Evolutionary conservation across 2,113 vertebrate species (phyloP).

Genomic region (Platycercus adscitus): DNA sequence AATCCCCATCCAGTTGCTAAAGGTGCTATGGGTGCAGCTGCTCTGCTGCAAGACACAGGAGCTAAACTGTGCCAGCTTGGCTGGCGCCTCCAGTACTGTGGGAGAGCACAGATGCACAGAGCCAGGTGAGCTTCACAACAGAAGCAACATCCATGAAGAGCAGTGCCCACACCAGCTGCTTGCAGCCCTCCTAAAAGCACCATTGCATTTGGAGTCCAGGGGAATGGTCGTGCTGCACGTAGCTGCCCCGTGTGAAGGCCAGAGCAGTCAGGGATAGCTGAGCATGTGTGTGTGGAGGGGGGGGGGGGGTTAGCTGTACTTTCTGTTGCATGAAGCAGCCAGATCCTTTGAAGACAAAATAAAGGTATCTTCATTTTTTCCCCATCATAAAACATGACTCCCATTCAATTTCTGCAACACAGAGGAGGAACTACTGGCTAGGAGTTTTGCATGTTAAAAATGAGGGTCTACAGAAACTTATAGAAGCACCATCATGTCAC

Average conservation of each 20-base stretch:
- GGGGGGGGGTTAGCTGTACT: too few species aligned
- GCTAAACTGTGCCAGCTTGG: neutral
- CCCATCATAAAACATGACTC: neutral
- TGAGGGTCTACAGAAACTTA: neutral
- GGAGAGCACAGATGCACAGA: neutral
- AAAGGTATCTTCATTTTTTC: neutral
- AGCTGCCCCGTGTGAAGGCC: neutral
- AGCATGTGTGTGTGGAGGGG: fast-evolving
- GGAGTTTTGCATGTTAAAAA: neutral
- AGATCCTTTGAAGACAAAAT: neutral
- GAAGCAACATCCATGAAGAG: too few species aligned
- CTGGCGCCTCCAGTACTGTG: neutral
- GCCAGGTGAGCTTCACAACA: neutral
- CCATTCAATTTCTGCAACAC: neutral
- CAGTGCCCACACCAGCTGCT: neutral
- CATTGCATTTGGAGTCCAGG: neutral
- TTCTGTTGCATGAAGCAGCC: neutral
- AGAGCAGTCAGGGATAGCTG: neutral
- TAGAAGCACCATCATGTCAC: neutral
- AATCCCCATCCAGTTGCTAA: neutral
- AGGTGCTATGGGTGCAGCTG: neutral
- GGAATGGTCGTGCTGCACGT: fast-evolving
- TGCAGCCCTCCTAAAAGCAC: neutral
- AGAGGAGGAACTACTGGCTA: neutral
- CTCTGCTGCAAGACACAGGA: neutral